Evolutionary conservation across 2,888 invertebrate genomes (phyloP).

Genomic region (Anorthoa munda): DNA sequence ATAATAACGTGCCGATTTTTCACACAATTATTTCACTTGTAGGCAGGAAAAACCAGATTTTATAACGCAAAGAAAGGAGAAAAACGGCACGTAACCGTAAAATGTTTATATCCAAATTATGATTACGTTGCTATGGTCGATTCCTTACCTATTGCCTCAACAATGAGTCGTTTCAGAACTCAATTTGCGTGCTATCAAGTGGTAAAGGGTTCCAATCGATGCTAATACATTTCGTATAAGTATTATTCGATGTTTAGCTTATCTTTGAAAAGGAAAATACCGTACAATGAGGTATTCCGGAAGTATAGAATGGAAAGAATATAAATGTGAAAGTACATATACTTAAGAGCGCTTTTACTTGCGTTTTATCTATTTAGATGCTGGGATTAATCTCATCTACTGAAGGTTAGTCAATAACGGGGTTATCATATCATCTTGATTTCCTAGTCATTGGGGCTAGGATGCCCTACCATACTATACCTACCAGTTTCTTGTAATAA

Average conservation of each 20-base stretch:
- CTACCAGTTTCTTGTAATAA: too few relatives aligned
- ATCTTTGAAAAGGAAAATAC: constrained; percentile 1
- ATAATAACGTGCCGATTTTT: too few relatives aligned
- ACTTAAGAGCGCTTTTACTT: too few relatives aligned
- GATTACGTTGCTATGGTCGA: constrained; percentile 16
- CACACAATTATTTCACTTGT: not conserved
- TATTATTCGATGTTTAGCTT: constrained; percentile 13
- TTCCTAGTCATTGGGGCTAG: too few relatives aligned
- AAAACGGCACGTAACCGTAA: not conserved
- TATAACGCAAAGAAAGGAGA: not conserved
- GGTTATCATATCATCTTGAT: too few relatives aligned
- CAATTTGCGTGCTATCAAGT: constrained; percentile 27
- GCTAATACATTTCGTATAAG: constrained; percentile 12
- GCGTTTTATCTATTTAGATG: too few relatives aligned
- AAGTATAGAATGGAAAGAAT: not conserved
- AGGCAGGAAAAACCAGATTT: not conserved
- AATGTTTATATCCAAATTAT: constrained; percentile 24
- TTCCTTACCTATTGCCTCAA: constrained; percentile 15
- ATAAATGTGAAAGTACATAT: not conserved
- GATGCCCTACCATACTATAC: too few relatives aligned
- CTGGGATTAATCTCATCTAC: too few relatives aligned
- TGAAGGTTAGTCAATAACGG: too few relatives aligned
- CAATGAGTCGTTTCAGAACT: constrained; percentile 27
- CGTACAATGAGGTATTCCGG: not conserved
- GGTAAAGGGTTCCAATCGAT: constrained; percentile 31